phyloP scores from a whole-genome alignment of 2,888 invertebrate species.

The Xiphydria camelus region DNA sequence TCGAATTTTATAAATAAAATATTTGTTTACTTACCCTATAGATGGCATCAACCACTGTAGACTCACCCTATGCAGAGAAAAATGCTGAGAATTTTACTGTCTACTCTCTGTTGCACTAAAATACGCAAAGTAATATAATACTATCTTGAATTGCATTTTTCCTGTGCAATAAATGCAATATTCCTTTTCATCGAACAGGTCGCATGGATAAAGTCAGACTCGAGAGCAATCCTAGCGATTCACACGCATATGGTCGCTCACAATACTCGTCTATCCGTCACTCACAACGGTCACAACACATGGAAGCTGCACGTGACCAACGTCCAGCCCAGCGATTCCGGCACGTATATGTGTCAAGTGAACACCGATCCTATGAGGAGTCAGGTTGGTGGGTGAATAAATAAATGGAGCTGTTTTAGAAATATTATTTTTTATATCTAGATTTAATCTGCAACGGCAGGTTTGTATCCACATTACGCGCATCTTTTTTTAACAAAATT shows the following conservation, averaged over 20 bases:
- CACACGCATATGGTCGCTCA: slow-evolving; percentile 54
- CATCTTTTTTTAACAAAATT: no score
- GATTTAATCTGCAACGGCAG: not conserved
- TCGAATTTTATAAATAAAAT: no score
- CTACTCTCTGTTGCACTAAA: not conserved
- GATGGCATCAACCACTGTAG: no score
- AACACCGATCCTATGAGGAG: slow-evolving; percentile 51
- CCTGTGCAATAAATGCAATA: not conserved
- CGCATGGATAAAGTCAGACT: slow-evolving; percentile 51
- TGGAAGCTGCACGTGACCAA: slow-evolving; percentile 58
- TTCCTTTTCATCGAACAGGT: slow-evolving; percentile 36
- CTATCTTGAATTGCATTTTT: not conserved
- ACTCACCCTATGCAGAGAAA: no score
- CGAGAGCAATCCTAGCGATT: slow-evolving; percentile 48
- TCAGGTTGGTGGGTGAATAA: slow-evolving; percentile 26
- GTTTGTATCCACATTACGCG: no score
- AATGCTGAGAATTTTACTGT: not conserved
- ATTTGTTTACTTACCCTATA: no score
- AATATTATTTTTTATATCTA: not conserved
- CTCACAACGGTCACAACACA: slow-evolving; percentile 55
- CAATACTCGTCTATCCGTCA: slow-evolving; percentile 49
- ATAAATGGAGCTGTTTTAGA: not conserved
- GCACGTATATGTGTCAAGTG: slow-evolving; percentile 59
- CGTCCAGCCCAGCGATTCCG: slow-evolving; percentile 57
- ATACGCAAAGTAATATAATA: not conserved